phyloP scores from a whole-genome alignment of 2,888 invertebrate species.

The Trisateles emortualis region DNA sequence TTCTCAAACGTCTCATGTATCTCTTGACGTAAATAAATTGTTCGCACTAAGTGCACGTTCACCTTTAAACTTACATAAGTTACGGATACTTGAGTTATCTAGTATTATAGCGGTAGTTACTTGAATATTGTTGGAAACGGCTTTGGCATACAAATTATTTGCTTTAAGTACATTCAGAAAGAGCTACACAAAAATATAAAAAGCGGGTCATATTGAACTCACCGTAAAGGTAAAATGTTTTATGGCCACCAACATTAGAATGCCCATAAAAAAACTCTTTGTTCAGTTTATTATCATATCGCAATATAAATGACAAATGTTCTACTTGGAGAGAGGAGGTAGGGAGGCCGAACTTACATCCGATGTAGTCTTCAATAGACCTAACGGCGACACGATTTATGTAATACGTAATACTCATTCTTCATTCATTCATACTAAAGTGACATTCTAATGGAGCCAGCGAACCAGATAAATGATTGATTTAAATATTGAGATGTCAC shows the following conservation, averaged over 20 bases:
- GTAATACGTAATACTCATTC: neutral
- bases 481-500: too few relatives aligned
- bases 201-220: constrained; percentile 11
- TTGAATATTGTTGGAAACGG: neutral
- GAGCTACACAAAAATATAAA: constrained; percentile 9
- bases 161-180: neutral
- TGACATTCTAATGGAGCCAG: neutral
- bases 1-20: too few relatives aligned
- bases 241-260: constrained; percentile 32
- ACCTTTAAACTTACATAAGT: neutral
- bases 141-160: constrained; percentile 6
- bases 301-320: constrained; percentile 30
- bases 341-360: constrained; percentile 4
- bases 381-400: neutral
- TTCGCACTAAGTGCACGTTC: neutral
- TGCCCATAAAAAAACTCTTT: constrained; percentile 37
- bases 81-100: neutral
- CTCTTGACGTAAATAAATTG: neutral
- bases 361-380: constrained; percentile 1
- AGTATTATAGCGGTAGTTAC: neutral
- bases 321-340: constrained; percentile 7
- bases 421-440: too few relatives aligned
- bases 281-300: constrained; percentile 37
- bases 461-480: neutral
- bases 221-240: constrained; percentile 33